Evolutionary conservation across 23 tunicate species (phyloP).

Genomic region (Ascidia mentula): DNA sequence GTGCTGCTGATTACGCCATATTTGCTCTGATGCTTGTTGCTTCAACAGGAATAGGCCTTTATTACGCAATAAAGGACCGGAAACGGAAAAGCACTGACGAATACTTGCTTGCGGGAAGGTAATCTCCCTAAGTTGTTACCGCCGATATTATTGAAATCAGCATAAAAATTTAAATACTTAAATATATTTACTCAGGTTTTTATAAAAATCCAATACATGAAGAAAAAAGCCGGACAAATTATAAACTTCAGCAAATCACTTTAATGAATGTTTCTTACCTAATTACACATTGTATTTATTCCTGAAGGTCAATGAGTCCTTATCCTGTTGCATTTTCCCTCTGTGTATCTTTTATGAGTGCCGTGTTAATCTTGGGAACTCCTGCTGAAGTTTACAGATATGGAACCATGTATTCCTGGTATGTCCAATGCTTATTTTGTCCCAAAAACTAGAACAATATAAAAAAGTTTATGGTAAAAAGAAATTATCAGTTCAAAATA

Average conservation of each 20-base stretch:
- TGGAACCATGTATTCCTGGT: conserved; percentile 35
- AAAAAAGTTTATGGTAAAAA: too few species aligned
- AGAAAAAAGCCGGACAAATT: not conserved
- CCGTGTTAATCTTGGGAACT: conserved; percentile 21
- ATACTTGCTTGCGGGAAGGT: conserved; percentile 66
- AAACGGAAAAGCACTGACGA: conserved; percentile 46
- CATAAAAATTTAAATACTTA: too few species aligned
- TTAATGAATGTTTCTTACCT: not conserved
- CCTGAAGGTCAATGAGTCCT: conserved; percentile 19
- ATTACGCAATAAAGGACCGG: conserved; percentile 54
- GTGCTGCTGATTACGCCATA: conserved; percentile 43
- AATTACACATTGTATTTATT: too few species aligned
- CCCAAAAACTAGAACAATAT: too few species aligned
- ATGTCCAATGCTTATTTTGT: not conserved
- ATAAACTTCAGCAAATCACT: not conserved
- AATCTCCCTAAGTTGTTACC: conserved; percentile 4
- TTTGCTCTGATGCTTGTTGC: conserved; percentile 47
- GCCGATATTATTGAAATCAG: too few species aligned
- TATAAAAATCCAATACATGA: not conserved
- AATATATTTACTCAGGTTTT: not conserved
- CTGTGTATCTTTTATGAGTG: conserved; percentile 29
- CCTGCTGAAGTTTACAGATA: conserved; percentile 29
- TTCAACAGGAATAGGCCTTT: conserved; percentile 54
- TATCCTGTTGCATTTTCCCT: conserved; percentile 22
- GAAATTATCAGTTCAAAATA: too few species aligned